phyloP scores from a whole-genome alignment of 2,113 vertebrate genomes.

The Cyprinodon brontotheroides region DNA sequence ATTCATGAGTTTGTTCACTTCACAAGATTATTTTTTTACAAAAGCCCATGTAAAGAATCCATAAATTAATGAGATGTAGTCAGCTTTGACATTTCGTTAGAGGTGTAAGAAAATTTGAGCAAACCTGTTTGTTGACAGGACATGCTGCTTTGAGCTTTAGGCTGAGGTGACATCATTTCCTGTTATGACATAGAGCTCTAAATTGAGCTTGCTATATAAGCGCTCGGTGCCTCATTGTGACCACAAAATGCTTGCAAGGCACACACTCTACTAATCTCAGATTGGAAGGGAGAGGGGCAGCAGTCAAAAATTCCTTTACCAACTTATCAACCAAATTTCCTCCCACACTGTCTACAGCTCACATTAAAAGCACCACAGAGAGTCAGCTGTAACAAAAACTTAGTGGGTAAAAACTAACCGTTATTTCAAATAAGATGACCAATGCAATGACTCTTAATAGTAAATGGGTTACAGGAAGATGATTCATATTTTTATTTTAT shows the following conservation, averaged over 20 bases:
- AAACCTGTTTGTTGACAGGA: slow-evolving; percentile 32
- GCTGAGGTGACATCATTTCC: slow-evolving; percentile 64
- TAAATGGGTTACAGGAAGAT: neutral
- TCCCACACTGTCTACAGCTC: neutral
- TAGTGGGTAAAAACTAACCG: neutral
- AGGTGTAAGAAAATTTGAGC: neutral
- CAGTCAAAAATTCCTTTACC: slow-evolving; percentile 11
- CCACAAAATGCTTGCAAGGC: slow-evolving; percentile 50
- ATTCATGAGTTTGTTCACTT: slow-evolving; percentile 18
- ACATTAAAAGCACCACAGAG: neutral
- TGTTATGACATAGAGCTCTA: slow-evolving; percentile 67
- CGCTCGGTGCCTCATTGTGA: slow-evolving; percentile 25
- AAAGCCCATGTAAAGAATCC: too few species aligned
- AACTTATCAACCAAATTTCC: slow-evolving; percentile 11
- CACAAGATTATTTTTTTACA: neutral
- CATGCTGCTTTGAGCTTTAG: slow-evolving; percentile 11
- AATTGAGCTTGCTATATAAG: slow-evolving; percentile 43
- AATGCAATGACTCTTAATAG: neutral
- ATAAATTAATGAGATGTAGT: too few species aligned
- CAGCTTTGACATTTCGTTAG: too few species aligned
- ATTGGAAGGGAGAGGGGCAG: neutral
- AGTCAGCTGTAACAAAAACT: neutral
- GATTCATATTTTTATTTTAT: neutral
- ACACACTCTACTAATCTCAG: slow-evolving; percentile 20
- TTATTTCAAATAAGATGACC: neutral